Conservation (phyloP, 2,888 invertebrate genomes). For the Microchrysa polita region DNA sequence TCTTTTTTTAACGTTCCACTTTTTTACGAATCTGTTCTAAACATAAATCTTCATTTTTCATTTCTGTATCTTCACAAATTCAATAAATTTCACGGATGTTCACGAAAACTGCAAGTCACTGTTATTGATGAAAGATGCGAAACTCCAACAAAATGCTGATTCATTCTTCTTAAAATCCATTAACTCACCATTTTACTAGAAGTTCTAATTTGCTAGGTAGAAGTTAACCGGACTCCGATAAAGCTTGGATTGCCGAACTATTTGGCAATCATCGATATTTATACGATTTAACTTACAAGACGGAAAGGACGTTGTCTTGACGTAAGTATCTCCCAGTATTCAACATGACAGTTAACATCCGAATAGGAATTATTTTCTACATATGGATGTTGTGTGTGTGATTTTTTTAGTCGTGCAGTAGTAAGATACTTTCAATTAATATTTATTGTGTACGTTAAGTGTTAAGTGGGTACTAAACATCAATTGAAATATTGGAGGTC, state of each 20-base stretch:
- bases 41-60: neutral
- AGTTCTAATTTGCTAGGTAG: neutral
- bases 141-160: neutral
- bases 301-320: conserved; percentile 9
- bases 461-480: conserved; percentile 15
- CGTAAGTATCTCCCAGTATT: conserved; percentile 7
- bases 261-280: conserved; percentile 10
- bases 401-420: conserved; percentile 1
- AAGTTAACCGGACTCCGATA: conserved; percentile 17
- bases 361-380: neutral
- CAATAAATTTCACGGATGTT: too few relatives aligned
- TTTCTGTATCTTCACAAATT: too few relatives aligned
- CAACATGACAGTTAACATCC: neutral
- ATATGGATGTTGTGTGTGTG: too few relatives aligned
- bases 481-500: conserved; percentile 1
- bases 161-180: neutral
- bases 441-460: conserved; percentile 4
- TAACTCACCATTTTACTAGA: conserved; percentile 16
- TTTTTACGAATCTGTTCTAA: neutral
- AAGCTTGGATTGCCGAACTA: conserved; percentile 1
- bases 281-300: conserved; percentile 22
- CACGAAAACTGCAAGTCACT: neutral
- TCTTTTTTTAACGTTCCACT: too few relatives aligned
- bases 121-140: too few relatives aligned
- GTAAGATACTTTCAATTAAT: conserved; percentile 4